phyloP scores from a whole-genome alignment of 2,797 vertebrate species.

The Phataginus tetradactyla region DNA sequence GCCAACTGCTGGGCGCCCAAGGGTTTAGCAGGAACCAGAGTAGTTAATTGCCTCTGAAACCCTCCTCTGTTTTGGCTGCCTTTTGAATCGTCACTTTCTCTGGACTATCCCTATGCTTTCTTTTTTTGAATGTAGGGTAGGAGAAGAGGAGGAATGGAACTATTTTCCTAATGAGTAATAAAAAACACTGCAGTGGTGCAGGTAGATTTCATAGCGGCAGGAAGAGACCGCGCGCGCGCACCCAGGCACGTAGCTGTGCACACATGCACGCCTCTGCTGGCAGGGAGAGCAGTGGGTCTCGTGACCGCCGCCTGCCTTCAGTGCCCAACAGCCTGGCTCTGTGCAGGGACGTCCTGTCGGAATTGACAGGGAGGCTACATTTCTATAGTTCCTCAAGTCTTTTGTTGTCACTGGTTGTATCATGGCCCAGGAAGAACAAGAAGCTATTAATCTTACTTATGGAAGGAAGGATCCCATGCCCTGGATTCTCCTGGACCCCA shows the following conservation, averaged over 20 bases:
- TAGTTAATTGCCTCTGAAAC: background rate
- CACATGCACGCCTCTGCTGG: background rate
- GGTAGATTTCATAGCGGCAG: background rate
- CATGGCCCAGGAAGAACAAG: background rate
- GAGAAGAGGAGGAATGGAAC: background rate
- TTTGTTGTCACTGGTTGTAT: background rate
- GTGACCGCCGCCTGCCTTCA: background rate
- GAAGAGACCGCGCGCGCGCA: background rate
- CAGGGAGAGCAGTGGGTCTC: background rate
- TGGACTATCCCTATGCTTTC: background rate
- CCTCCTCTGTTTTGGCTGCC: background rate
- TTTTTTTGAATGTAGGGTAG: background rate
- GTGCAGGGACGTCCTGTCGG: background rate
- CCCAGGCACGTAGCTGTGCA: fast-evolving
- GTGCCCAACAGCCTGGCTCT: background rate
- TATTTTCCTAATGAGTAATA: background rate
- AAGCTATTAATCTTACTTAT: background rate
- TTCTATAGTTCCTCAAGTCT: background rate
- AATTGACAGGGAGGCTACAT: background rate
- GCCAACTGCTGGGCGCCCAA: background rate
- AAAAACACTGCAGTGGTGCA: background rate
- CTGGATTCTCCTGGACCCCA: background rate
- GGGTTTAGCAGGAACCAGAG: background rate
- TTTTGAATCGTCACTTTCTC: background rate
- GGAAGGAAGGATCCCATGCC: background rate